These are phyloP conservation scores for Drosophila monieri DNA, from an alignment of 2,888 invertebrate species.

Conservation along the genomic window DNA sequence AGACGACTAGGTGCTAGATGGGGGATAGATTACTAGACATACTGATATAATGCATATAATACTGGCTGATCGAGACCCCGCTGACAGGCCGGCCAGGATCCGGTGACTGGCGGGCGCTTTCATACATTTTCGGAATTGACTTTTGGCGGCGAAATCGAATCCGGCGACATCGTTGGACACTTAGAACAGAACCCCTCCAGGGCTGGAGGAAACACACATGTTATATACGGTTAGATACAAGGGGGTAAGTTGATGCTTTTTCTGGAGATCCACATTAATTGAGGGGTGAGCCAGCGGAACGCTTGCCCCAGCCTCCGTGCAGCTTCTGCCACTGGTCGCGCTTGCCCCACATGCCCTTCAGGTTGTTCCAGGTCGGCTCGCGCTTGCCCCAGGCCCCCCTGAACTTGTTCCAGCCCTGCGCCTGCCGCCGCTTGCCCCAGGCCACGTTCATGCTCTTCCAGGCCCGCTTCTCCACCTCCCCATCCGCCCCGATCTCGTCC, in stretches of 20 bases:
- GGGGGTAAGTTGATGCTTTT: conserved; percentile 12
- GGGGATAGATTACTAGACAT: conserved; percentile 36
- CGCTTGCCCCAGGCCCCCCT: conserved; percentile 90
- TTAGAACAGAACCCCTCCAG: conserved; percentile 27
- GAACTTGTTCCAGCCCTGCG: conserved; percentile 85
- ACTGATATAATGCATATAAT: conserved; percentile 43
- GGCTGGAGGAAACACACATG: conserved; percentile 32
- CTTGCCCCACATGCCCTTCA: conserved; percentile 92
- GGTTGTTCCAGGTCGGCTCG: conserved; percentile 91
- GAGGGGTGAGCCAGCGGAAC: conserved; percentile 52
- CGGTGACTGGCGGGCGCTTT: conserved; percentile 68
- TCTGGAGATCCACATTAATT: conserved; percentile 50
- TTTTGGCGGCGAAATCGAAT: conserved; percentile 11
- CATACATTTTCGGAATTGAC: conserved; percentile 78
- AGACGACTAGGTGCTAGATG: conserved; percentile 40
- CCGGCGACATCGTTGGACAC: conserved; percentile 26
- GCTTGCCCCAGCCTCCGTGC: conserved; percentile 84
- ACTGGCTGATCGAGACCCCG: conserved; percentile 45
- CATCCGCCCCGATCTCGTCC: conserved; percentile 43
- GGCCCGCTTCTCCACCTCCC: conserved; percentile 86
- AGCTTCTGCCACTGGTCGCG: conserved; percentile 85
- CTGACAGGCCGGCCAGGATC: conserved; percentile 16
- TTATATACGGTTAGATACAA: conserved; percentile 37
- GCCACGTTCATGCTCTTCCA: conserved; percentile 90
- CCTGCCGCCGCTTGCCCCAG: conserved; percentile 89